Evolutionary conservation across 2,797 vertebrate species (phyloP).

Genomic region (Takifugu rubripes): DNA sequence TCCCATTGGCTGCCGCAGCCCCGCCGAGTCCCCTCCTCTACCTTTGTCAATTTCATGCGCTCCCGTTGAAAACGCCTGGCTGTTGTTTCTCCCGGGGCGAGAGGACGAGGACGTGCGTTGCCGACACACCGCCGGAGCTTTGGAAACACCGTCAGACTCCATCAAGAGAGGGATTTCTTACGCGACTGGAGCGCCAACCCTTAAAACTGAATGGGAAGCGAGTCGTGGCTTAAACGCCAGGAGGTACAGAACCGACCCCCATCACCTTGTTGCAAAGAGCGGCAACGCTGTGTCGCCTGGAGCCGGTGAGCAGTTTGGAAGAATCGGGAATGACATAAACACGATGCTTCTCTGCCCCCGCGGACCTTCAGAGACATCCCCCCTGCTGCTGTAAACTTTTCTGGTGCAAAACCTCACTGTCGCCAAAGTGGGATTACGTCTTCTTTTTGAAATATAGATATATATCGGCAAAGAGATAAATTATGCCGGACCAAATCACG

Average conservation of each 20-base stretch:
- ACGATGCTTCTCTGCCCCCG: conserved; percentile 58
- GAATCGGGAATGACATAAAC: conserved; percentile 48
- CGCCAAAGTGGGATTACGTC: conserved; percentile 7
- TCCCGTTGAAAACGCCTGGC: conserved; percentile 64
- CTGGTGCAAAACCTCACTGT: conserved; percentile 6
- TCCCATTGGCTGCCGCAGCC: conserved; percentile 64
- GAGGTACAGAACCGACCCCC: conserved; percentile 26
- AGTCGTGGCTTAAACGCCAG: conserved; percentile 9
- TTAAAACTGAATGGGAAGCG: conserved; percentile 19
- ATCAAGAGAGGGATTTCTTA: conserved; percentile 4
- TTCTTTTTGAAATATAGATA: not conserved
- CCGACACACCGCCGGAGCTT: conserved; percentile 1
- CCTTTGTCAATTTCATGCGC: conserved; percentile 79
- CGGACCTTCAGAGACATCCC: conserved; percentile 36
- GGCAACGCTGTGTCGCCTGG: conserved; percentile 19
- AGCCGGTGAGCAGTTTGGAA: conserved; percentile 29
- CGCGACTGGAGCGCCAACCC: conserved; percentile 1
- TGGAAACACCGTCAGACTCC: conserved; percentile 6
- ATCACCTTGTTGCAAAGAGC: conserved; percentile 44
- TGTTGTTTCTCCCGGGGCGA: conserved; percentile 53
- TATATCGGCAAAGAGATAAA: conserved; percentile 37
- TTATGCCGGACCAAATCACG: conserved; percentile 97
- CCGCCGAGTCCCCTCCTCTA: conserved; percentile 76
- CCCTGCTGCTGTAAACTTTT: conserved; percentile 51
- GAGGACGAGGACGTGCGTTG: conserved; percentile 32